Base-by-base conservation (phyloP, 2,888 invertebrate genomes). In the Ichneumoninae sp. region DNA sequence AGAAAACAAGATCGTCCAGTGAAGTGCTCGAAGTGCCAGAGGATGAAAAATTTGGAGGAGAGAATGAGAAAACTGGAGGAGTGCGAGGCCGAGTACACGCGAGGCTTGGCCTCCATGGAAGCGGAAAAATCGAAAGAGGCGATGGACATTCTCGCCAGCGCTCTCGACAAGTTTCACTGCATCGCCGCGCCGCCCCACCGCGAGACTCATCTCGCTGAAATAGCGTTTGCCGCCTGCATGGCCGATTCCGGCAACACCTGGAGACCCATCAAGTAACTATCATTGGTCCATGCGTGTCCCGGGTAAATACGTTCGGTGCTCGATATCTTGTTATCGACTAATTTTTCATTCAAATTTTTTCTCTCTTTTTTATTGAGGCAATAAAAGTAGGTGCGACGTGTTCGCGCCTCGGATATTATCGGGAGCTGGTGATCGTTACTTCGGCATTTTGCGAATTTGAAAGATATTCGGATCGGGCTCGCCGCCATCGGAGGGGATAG, bases 161-260 rank as follows among this genome's bases (percentile, higher is more conserved):
- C 95, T 0, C 94, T 97, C 6, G 95, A 96, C 88, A 90, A 93
- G 70, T 97, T 96, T 93, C 95, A 96, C 89, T 94, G 95, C 77
- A 93, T 96, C 33, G 96, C 96, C 0, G 93, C 94, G 0, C 94
- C 96, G 0, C 97, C 97, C 0, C 96, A 97, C 87, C 95, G 95
- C 62, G 96, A 96, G 81, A 96, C 96, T 0, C 95, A 96, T 69
- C 93, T 96, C 40, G 96, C 96, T 0, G 96, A 97, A 92, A 96
- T 97, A 89, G 95, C 96, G 0, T 92, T 97, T 50, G 94, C 96
- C 2, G 94, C 95, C 0, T 97, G 97, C 90, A 95, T 95, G 88
- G 95, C 96, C 0, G 94, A 95, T 60, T 89, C 89, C 10, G 96
- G 96, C 13, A 96, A 96, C 88, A 86, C 86, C 54, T 91, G 90